A percentile compares a stretch with the other conserved stretches of the same genome.
These are phyloP conservation scores for Orthonychiurus folsomi DNA, from an alignment of 2,888 invertebrate genomes.

Conservation along the genomic window DNA sequence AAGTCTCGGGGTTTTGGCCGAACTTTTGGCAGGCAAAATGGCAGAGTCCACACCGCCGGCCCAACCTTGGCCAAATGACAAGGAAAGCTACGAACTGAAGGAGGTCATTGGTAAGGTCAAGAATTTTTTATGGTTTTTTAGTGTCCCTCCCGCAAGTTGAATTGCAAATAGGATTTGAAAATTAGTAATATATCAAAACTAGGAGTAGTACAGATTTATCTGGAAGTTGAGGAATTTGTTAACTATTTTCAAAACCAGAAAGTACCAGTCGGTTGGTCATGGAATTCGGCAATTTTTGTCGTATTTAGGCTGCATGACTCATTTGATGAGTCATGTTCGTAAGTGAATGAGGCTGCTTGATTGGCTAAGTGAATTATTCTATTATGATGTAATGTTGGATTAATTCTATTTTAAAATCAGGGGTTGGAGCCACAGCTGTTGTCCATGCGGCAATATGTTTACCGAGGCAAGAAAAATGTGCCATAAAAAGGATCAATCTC, in stretches of 20 bases:
- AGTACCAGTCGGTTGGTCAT: too few relatives aligned
- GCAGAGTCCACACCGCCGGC: conserved; percentile 17
- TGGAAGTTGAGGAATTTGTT: too few relatives aligned
- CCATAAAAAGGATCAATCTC: conserved; percentile 95
- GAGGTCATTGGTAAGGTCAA: conserved; percentile 75
- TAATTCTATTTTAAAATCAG: conserved; percentile 47
- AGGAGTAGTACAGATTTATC: too few relatives aligned
- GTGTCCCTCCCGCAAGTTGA: too few relatives aligned
- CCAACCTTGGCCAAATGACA: conserved; percentile 69
- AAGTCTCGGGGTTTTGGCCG: conserved; percentile 7
- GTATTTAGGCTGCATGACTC: too few relatives aligned
- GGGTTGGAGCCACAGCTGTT: conserved; percentile 91
- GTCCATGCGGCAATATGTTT: conserved; percentile 89
- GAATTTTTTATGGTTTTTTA: too few relatives aligned
- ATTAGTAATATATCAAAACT: too few relatives aligned
- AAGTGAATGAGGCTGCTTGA: too few relatives aligned
- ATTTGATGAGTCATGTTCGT: too few relatives aligned
- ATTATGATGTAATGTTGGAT: conserved; percentile 4
- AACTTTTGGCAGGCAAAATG: conserved; percentile 20
- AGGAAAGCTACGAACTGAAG: conserved; percentile 83
- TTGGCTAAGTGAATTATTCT: background rate
- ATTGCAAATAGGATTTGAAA: too few relatives aligned
- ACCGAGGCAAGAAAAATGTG: conserved; percentile 86
- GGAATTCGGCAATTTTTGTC: too few relatives aligned
- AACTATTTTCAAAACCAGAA: too few relatives aligned